Evolutionary conservation across 2,113 vertebrate species (phyloP).

Genomic region (Pao palembangensis): DNA sequence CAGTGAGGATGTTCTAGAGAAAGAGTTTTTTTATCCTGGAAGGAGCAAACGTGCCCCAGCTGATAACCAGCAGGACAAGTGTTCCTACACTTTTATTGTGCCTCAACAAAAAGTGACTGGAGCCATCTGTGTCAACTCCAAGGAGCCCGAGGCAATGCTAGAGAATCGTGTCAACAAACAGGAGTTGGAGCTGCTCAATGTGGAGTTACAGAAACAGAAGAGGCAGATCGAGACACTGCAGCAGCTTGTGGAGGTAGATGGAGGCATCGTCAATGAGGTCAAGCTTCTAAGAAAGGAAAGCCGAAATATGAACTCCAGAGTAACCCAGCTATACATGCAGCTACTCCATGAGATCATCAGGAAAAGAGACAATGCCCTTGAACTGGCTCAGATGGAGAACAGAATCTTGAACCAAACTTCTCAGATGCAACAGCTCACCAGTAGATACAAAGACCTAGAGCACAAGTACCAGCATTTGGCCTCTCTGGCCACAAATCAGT

Average conservation of each 20-base stretch:
- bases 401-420: slow-evolving; percentile 95
- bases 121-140: slow-evolving; percentile 96
- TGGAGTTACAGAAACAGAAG: slow-evolving; percentile 96
- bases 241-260: slow-evolving; percentile 95
- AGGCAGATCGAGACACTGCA: slow-evolving; percentile 95
- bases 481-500: slow-evolving; percentile 91
- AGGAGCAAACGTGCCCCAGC: slow-evolving; percentile 79
- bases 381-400: slow-evolving; percentile 95
- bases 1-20: slow-evolving; percentile 73
- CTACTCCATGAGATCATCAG: slow-evolving; percentile 96
- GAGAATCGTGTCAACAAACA: slow-evolving; percentile 92
- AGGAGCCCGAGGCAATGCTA: slow-evolving; percentile 85
- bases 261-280: slow-evolving; percentile 96
- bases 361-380: slow-evolving; percentile 93
- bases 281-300: slow-evolving; percentile 96
- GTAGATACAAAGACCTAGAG: slow-evolving; percentile 94
- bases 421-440: slow-evolving; percentile 90
- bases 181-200: slow-evolving; percentile 90
- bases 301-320: slow-evolving; percentile 97
- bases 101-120: slow-evolving; percentile 96
- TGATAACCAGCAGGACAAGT: slow-evolving; percentile 83
- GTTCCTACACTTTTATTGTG: slow-evolving; percentile 97
- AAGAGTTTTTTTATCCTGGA: slow-evolving; percentile 83
- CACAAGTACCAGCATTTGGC: slow-evolving; percentile 95
- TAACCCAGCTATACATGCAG: slow-evolving; percentile 98